Evolutionary conservation across 2,797 vertebrate species (phyloP).

Genomic region (Acanthornis magna): DNA sequence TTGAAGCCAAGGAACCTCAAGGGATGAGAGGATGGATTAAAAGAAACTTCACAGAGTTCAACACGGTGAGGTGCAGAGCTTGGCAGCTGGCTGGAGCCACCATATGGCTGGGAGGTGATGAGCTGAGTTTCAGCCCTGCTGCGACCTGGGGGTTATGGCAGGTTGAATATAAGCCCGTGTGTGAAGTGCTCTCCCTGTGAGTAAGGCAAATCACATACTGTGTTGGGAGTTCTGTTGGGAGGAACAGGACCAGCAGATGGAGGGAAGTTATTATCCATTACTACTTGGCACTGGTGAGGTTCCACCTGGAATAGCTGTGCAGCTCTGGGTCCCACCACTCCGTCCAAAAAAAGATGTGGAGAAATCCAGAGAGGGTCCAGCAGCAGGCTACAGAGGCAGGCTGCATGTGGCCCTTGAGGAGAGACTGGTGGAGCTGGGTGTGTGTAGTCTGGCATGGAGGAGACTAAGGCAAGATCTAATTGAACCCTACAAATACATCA

Average conservation of each 20-base stretch:
- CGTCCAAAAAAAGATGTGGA: neutral
- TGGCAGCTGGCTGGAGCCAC: neutral
- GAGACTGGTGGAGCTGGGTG: neutral
- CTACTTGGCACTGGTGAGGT: neutral
- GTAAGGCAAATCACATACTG: neutral
- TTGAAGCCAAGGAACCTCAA: neutral
- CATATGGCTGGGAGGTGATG: neutral
- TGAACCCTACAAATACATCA: neutral
- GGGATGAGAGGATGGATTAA: neutral
- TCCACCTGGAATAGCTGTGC: neutral
- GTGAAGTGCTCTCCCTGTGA: neutral
- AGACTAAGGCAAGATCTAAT: neutral
- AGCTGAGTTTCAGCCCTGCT: neutral
- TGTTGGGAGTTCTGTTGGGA: neutral
- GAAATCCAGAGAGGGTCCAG: neutral
- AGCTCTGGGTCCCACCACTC: neutral
- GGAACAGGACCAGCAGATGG: neutral
- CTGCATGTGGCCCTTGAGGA: neutral
- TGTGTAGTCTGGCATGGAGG: neutral
- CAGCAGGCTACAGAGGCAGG: neutral
- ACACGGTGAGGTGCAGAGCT: rapidly evolving
- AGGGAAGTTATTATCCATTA: neutral
- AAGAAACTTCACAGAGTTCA: neutral
- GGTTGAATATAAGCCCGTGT: neutral
- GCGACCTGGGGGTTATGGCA: neutral